Conservation (phyloP, 2,797 vertebrate species). For the Tenualosa ilisha region DNA sequence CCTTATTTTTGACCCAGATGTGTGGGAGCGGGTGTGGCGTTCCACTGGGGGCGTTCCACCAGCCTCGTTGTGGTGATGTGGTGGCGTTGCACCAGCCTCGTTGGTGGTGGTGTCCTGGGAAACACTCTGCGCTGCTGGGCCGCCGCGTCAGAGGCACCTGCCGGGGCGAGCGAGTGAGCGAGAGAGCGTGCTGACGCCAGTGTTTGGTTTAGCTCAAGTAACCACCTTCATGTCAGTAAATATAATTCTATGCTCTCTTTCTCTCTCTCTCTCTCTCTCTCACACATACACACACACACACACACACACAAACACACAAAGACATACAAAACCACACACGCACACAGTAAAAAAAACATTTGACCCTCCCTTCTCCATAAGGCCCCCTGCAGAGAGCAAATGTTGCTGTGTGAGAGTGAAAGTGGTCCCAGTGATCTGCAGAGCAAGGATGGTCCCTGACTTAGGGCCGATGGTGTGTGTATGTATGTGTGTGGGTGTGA, state of each 20-base stretch:
- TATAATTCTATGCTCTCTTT: conserved; percentile 17
- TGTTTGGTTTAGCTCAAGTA: conserved; percentile 55
- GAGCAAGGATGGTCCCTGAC: not conserved
- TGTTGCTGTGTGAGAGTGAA: not conserved
- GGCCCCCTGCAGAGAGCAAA: not conserved
- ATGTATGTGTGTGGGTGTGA: no score
- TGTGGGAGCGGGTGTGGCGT: not conserved
- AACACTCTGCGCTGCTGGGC: conserved; percentile 33
- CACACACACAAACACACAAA: not conserved
- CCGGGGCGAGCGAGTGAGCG: conserved; percentile 25
- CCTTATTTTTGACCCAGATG: not conserved
- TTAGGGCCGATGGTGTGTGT: not conserved
- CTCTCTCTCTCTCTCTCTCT: not conserved
- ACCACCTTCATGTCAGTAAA: conserved; percentile 55
- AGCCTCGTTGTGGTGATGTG: not conserved
- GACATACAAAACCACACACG: not conserved
- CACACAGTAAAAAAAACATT: not conserved
- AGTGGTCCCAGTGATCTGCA: not conserved
- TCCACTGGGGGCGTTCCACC: not conserved
- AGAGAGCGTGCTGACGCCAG: conserved; percentile 34
- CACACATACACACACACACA: not conserved
- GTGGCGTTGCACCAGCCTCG: not conserved
- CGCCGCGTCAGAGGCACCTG: conserved; percentile 59
- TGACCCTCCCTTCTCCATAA: not conserved
- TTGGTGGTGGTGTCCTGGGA: not conserved